Evolutionary conservation across 1,140 invertebrate genomes (phyloP), one percentile per base, ranked within the genome.

Genomic region (Tribolium madens): DNA sequence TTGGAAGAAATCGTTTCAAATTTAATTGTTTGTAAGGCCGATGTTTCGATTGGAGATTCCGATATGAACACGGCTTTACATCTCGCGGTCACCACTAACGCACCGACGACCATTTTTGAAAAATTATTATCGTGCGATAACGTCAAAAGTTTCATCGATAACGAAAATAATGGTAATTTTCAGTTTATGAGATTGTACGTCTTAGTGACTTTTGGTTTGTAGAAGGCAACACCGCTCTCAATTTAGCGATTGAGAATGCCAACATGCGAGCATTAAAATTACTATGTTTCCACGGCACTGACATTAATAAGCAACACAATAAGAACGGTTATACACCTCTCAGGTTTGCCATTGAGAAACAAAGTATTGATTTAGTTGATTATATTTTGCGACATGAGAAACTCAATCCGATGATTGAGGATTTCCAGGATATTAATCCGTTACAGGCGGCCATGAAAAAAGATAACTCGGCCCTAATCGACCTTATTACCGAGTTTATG

Each of bases 271-370:
- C 88, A 36, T 83, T 90, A 7, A 82, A 86, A 42, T 81, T 87
- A 17, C 81, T 91, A 0, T 82, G 89, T 10, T 80, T 85, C 76
- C 82, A 86, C 13, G 87, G 88, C 15, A 87, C 84, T 13, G 83
- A 89, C 47, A 85, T 90, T 0, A 89, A 90, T 79, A 81, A 84
- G 12, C 81, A 82, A 0, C 88, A 90, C 57, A 83, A 80, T 74
- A 88, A 86, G 12, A 88, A 87, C 72, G 90, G 90, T n/a, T 87
- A 87, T 48, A 90, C 89, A 53, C 88, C 86, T 0, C 83, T 91
- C 2, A 88, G 91, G 76, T 87, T 91, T 78, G 90, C 90, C 1
- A 86, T 91, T 0, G 86, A 88, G 79, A 84, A 85, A 31, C 81
- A 86, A 9, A 83, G 86, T 50, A 79, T 83, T 0, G 84, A 89